Base-by-base conservation (phyloP, 1,140 invertebrate species). In the Chymomyza costata region DNA sequence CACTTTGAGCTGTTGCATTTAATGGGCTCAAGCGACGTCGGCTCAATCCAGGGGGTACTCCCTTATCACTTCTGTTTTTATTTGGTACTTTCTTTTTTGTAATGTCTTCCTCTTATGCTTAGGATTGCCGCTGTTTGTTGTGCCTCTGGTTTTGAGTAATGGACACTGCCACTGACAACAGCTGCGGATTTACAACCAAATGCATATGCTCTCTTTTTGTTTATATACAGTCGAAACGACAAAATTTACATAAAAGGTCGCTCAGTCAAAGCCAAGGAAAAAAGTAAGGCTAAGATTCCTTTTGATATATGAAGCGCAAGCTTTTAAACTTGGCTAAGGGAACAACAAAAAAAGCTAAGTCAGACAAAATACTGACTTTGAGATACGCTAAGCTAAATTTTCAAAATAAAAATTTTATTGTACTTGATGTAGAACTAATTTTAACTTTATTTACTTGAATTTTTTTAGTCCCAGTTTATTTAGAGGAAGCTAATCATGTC, bases 161-260 rank as follows among this genome's bases (percentile, higher is more conserved):
- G 69, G 69, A 58, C 59, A 59, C 63, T 74, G 68, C 53, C 64
- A 55, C 68, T 74, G 64, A 74, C 69, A 73, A 65, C 69, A 74
- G 69, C 62, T 74, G 71, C 50, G 71, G 73, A 78, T 80, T 71
- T 80, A 59, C 66, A 46, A 54, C 65, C 45, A 65, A 70, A 78
- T 76, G 71, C 71, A 76, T 76, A 71, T 78, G 71, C 57, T n/a
- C n/a, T n/a, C n/a, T n/a, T n/a, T n/a, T n/a, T n/a, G n/a, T n/a
- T n/a, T n/a, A n/a, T n/a, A n/a, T n/a, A n/a, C n/a, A n/a, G n/a
- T n/a, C n/a, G n/a, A n/a, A 28, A 28, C 25, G 34, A 44, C 41
- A 44, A 60, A 60, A 78, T 78, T 78, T 64, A 63, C 73, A 78
- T 78, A 78, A 78, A 78, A 71, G 51, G 48, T 58, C 71, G 71